Evolutionary conservation across 1,140 invertebrate species (phyloP).

Genomic region (Seison nebaliae): DNA sequence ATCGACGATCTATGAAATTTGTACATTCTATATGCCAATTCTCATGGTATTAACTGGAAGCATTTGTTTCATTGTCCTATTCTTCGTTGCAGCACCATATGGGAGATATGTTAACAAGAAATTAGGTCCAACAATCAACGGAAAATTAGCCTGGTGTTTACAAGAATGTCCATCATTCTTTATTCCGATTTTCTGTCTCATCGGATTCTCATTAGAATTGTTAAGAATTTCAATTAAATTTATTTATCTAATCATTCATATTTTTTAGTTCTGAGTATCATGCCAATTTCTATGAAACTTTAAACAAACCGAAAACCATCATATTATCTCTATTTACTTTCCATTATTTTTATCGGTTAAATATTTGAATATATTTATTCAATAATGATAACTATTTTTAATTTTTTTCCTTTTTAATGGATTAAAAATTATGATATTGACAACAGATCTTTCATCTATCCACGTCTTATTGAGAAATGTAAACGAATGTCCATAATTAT

Average conservation of each 20-base stretch:
- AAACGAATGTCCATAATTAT: too few relatives aligned
- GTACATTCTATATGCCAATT: constrained; percentile 7
- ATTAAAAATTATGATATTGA: background rate
- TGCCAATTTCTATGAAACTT: background rate
- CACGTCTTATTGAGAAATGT: background rate
- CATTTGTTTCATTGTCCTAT: constrained; percentile 5
- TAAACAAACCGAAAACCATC: constrained; percentile 7
- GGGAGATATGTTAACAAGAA: constrained; percentile 10
- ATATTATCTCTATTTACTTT: constrained; percentile 6
- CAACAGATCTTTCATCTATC: constrained; percentile 10
- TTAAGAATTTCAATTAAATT: too few relatives aligned
- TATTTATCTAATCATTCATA: too few relatives aligned
- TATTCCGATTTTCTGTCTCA: constrained; percentile 5
- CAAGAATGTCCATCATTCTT: constrained; percentile 12
- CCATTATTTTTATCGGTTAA: constrained; percentile 11
- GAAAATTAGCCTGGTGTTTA: constrained; percentile 6
- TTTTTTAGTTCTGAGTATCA: background rate
- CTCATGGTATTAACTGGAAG: constrained; percentile 5
- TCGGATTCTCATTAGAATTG: too few relatives aligned
- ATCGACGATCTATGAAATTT: constrained; percentile 6
- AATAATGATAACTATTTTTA: too few relatives aligned
- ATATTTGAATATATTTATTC: too few relatives aligned
- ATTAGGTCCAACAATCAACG: background rate
- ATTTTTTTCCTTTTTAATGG: too few relatives aligned
- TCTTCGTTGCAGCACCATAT: constrained; percentile 6